These are phyloP conservation scores for Metalampra italica DNA, from an alignment of 2,888 invertebrate species.

Conservation along the genomic window DNA sequence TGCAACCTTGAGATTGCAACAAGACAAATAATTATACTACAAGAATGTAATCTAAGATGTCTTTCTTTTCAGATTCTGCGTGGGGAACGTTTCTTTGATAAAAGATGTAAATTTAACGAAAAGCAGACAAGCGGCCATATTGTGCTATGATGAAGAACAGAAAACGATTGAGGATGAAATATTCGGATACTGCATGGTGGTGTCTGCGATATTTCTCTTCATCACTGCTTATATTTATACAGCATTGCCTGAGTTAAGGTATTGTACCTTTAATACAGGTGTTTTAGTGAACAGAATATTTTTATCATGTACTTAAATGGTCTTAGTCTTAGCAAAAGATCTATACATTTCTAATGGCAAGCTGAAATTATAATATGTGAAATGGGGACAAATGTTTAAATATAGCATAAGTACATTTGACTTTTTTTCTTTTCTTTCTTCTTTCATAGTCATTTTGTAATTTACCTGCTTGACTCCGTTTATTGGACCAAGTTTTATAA, in stretches of 20 bases:
- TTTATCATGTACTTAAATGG: too few species aligned
- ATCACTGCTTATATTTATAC: slow-evolving; percentile 48
- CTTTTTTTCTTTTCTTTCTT: too few species aligned
- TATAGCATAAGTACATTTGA: too few species aligned
- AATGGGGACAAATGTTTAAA: too few species aligned
- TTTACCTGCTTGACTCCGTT: too few species aligned
- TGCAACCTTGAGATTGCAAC: too few species aligned
- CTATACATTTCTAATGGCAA: too few species aligned
- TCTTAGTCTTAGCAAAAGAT: too few species aligned
- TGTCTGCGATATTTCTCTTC: slow-evolving; percentile 47
- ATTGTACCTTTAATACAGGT: not conserved
- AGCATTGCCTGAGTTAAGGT: slow-evolving; percentile 52
- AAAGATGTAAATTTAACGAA: slow-evolving; percentile 23
- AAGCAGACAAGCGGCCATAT: slow-evolving; percentile 17
- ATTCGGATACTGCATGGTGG: slow-evolving; percentile 48
- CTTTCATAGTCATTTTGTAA: too few species aligned
- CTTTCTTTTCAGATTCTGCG: slow-evolving; percentile 41
- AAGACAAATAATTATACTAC: not conserved
- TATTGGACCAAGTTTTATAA: too few species aligned
- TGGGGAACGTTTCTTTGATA: slow-evolving; percentile 29
- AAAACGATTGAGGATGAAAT: slow-evolving; percentile 30
- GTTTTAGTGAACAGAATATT: too few species aligned
- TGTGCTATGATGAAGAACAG: slow-evolving; percentile 33
- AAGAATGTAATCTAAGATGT: not conserved
- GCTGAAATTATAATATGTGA: too few species aligned